These are phyloP conservation scores for Brachionus plicatilis DNA, from an alignment of 1,140 invertebrate species.

Conservation along the genomic window DNA sequence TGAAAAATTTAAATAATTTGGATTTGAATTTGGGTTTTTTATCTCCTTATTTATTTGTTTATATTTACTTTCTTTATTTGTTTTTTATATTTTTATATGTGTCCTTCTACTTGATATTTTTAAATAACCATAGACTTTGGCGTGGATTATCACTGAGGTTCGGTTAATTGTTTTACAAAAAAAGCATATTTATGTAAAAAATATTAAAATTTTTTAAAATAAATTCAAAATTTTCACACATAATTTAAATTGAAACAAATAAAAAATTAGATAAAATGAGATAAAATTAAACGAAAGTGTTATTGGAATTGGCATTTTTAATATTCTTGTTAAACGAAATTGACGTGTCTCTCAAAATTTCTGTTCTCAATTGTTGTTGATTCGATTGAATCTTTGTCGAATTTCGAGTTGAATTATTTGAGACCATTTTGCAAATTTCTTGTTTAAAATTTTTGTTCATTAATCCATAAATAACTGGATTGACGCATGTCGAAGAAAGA, in stretches of 20 bases:
- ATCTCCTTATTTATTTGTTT: too few species aligned
- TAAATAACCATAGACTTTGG: too few species aligned
- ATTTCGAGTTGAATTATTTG: background rate
- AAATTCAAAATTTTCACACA: background rate
- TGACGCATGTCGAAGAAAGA: constrained; percentile 68
- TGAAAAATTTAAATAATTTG: too few species aligned
- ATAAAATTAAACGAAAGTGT: background rate
- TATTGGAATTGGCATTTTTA: background rate
- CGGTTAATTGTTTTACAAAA: too few species aligned
- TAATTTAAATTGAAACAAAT: background rate
- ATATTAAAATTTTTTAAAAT: background rate
- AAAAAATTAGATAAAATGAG: background rate
- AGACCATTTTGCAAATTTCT: constrained; percentile 54
- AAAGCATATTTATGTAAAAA: too few species aligned
- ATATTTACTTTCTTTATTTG: too few species aligned
- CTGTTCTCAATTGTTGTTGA: background rate
- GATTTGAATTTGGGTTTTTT: too few species aligned
- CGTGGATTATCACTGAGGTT: too few species aligned
- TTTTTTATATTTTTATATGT: too few species aligned
- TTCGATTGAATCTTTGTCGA: background rate
- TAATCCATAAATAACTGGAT: constrained; percentile 71
- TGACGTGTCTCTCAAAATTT: background rate
- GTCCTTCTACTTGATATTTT: too few species aligned
- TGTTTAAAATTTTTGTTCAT: constrained; percentile 63
- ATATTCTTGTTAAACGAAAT: background rate